A percentile compares a stretch with the other conserved stretches of the same genome.
Evolutionary conservation across 2,797 vertebrate genomes (phyloP).

Genomic region (Sebastolobus alascanus): DNA sequence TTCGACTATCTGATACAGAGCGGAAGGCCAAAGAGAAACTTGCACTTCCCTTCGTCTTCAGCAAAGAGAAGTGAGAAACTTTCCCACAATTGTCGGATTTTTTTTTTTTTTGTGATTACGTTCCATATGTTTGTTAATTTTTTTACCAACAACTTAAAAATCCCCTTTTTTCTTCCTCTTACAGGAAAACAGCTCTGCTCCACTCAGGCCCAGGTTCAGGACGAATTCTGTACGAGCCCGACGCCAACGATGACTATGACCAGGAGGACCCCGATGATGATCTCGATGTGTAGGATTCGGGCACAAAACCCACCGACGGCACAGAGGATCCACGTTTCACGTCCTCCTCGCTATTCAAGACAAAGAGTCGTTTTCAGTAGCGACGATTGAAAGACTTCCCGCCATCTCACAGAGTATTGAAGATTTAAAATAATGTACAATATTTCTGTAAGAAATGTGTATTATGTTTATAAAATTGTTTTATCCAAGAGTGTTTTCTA

Average conservation of each 20-base stretch:
- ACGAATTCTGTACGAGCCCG: constrained; percentile 86
- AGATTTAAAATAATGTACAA: constrained; percentile 3
- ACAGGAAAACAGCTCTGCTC: constrained; percentile 86
- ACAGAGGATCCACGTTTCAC: constrained; percentile 5
- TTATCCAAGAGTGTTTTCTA: background rate
- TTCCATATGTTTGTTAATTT: rapidly evolving
- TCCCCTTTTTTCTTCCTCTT: background rate
- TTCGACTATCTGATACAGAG: constrained; percentile 87
- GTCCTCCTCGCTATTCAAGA: background rate
- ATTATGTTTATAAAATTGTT: constrained; percentile 27
- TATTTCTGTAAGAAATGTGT: constrained; percentile 15
- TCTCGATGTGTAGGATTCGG: constrained; percentile 83
- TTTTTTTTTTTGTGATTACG: background rate
- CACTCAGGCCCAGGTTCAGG: constrained; percentile 78
- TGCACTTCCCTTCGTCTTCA: constrained; percentile 90
- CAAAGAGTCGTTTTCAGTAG: background rate
- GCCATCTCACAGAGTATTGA: background rate
- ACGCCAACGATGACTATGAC: constrained; percentile 87
- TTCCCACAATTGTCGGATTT: background rate
- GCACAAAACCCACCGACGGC: constrained; percentile 4
- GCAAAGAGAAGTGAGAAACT: constrained; percentile 86
- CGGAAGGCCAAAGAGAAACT: constrained; percentile 87
- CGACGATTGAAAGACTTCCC: constrained; percentile 7
- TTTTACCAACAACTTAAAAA: background rate
- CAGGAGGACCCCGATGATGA: constrained; percentile 92